Conservation (phyloP, 2,797 vertebrate genomes). For the Lithobates pipiens region DNA sequence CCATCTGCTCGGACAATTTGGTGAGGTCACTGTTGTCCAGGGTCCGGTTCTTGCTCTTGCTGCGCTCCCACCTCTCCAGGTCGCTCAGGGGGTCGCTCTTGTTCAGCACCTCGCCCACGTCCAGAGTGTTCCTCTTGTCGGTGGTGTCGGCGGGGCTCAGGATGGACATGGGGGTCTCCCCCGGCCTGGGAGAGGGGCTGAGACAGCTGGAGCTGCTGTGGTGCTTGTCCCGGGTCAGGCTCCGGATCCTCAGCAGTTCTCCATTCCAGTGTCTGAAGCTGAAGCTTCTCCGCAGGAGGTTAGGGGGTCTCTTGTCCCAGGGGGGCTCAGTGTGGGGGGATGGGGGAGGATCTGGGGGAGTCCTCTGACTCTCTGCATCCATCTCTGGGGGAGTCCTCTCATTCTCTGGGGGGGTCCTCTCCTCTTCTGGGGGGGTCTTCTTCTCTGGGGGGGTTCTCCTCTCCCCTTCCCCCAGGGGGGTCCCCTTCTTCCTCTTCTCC, state of each 20-base stretch:
- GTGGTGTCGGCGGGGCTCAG: neutral
- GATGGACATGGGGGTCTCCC: too few relatives aligned
- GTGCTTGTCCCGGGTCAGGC: slow-evolving; percentile 78
- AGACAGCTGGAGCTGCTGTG: slow-evolving; percentile 87
- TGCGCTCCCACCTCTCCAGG: slow-evolving; percentile 81
- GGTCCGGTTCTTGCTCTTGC: slow-evolving; percentile 87
- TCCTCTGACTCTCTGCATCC: neutral
- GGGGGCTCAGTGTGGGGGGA: neutral
- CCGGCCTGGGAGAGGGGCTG: neutral
- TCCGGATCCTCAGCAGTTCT: slow-evolving; percentile 75
- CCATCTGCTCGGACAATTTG: slow-evolving; percentile 77
- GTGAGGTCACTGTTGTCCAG: slow-evolving; percentile 92
- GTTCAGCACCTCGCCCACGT: slow-evolving; percentile 82
- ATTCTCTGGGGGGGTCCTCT: too few relatives aligned
- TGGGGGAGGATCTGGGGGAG: neutral
- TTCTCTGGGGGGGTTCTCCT: too few relatives aligned
- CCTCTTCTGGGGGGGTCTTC: too few relatives aligned
- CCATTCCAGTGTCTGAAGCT: slow-evolving; percentile 89
- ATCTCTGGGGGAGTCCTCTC: too few relatives aligned
- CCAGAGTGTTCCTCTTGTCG: slow-evolving; percentile 82
- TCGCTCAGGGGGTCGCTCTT: slow-evolving; percentile 77
- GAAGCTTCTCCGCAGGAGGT: slow-evolving; percentile 84
- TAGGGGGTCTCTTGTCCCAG: slow-evolving; percentile 70
- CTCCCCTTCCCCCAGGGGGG: too few relatives aligned
- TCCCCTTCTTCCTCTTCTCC: too few relatives aligned